phyloP scores from a whole-genome alignment of 2,797 vertebrate species.

The Bucorvus abyssinicus region DNA sequence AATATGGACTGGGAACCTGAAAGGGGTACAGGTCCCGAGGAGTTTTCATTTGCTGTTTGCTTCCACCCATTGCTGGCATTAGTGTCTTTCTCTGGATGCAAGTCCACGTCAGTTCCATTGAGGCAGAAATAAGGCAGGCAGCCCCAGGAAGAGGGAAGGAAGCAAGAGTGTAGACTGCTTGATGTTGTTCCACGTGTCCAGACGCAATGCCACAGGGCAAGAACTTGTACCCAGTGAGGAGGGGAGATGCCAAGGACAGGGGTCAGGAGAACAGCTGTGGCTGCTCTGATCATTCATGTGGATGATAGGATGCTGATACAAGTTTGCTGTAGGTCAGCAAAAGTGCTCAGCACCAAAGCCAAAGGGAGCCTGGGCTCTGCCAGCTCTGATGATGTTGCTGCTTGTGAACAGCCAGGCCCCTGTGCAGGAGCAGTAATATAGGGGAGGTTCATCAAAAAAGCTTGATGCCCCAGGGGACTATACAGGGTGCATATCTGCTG shows the following conservation, averaged over 20 bases:
- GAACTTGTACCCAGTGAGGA: neutral
- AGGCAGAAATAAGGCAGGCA: neutral
- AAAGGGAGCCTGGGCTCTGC: neutral
- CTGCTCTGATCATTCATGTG: neutral
- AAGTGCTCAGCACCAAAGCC: neutral
- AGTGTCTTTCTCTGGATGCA: neutral
- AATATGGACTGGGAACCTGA: neutral
- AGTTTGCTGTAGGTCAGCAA: slow-evolving; percentile 1
- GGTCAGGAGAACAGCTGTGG: slow-evolving; percentile 40
- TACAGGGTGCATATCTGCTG: neutral
- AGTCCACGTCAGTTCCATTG: neutral
- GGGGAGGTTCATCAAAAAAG: neutral
- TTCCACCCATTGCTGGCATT: neutral
- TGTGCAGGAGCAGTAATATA: neutral
- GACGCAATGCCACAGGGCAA: neutral
- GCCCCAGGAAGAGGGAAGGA: neutral
- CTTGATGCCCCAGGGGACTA: neutral
- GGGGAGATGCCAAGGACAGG: slow-evolving; percentile 5
- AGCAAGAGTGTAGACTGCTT: neutral
- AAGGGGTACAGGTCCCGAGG: neutral
- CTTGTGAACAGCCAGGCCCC: neutral
- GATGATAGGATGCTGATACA: neutral
- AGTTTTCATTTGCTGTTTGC: neutral
- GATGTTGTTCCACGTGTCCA: neutral
- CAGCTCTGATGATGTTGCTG: neutral